These are phyloP conservation scores for Dasypus novemcinctus DNA, from an alignment of 2,113 vertebrate species.

Conservation along the genomic window DNA sequence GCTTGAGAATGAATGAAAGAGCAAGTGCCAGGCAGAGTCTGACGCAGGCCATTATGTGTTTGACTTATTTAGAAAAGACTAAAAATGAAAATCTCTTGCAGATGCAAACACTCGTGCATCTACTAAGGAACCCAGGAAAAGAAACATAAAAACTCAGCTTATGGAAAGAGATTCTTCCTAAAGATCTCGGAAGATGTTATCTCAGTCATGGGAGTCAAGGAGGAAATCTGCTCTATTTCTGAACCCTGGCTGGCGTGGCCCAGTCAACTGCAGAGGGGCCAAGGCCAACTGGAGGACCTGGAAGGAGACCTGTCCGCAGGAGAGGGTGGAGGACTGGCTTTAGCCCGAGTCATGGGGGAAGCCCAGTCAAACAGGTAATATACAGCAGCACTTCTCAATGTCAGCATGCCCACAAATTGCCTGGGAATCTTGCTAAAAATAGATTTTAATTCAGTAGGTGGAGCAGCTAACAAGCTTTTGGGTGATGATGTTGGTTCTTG, in stretches of 20 bases:
- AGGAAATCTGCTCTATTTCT: background rate
- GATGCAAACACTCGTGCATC: background rate
- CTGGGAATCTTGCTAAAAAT: background rate
- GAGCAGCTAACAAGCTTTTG: background rate
- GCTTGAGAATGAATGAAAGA: background rate
- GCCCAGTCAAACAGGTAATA: background rate
- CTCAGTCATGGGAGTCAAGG: background rate
- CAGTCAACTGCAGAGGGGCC: background rate
- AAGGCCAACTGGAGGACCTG: background rate
- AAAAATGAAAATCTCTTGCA: constrained; percentile 7
- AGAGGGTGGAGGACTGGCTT: background rate
- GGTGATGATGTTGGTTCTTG: background rate
- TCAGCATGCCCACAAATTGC: background rate
- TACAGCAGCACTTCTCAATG: background rate
- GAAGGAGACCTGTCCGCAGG: background rate
- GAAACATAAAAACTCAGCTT: background rate
- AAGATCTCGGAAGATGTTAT: background rate
- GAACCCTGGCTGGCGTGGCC: background rate
- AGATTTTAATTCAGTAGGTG: background rate
- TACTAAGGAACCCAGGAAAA: background rate
- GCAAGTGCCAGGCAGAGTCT: background rate
- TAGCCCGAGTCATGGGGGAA: background rate
- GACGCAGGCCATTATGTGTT: background rate
- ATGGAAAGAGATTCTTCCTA: background rate
- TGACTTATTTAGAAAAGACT: constrained; percentile 39